Percentiles rank a stretch among this genome's conserved stretches.
phyloP scores from a whole-genome alignment of 2,888 invertebrate species.

The Nomada ferruginata region DNA sequence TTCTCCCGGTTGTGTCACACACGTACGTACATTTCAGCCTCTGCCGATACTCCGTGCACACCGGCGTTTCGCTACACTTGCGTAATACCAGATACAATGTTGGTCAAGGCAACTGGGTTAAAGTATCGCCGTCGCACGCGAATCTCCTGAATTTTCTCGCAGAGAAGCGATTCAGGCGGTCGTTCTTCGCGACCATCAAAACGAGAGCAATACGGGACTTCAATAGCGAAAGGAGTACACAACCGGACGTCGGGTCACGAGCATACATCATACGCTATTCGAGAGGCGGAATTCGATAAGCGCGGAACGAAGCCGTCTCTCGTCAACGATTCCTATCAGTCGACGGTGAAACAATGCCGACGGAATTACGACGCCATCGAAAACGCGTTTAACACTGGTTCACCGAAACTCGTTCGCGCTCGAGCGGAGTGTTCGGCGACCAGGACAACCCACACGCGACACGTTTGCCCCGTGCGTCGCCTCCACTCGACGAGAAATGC shows the following conservation, averaged over 20 bases:
- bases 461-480: constrained; percentile 27
- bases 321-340: constrained; percentile 40
- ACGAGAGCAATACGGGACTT: too few species aligned
- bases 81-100: constrained; percentile 70
- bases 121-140: constrained; percentile 49
- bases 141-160: constrained; percentile 38
- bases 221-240: too few species aligned
- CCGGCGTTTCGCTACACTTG: constrained; percentile 48
- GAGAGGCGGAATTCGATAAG: constrained; percentile 6
- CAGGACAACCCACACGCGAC: background rate
- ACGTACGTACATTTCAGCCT: constrained; percentile 58
- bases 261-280: background rate
- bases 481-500: constrained; percentile 67
- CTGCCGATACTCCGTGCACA: constrained; percentile 54
- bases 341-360: constrained; percentile 37
- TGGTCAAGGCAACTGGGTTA: constrained; percentile 82
- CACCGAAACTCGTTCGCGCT: constrained; percentile 48
- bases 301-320: constrained; percentile 18
- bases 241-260: too few species aligned
- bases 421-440: constrained; percentile 2
- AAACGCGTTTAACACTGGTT: constrained; percentile 48
- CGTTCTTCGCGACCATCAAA: too few species aligned
- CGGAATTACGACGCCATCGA: constrained; percentile 54
- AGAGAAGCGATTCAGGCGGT: background rate
- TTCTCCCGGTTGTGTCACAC: constrained; percentile 52